Base-by-base conservation (phyloP, 2,888 invertebrate species). In the Drosophila kambysellisi region DNA sequence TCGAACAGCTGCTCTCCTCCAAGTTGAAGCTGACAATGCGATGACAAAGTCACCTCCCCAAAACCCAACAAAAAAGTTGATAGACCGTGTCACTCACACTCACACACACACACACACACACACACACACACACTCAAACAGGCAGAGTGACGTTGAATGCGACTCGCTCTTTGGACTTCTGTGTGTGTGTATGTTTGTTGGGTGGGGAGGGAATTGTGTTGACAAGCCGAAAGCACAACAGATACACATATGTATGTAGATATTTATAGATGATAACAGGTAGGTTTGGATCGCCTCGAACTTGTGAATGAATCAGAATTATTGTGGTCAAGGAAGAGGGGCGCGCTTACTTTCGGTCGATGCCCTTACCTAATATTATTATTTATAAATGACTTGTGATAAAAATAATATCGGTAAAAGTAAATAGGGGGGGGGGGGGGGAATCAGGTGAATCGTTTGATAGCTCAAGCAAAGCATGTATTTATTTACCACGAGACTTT, bases 1-100 rank as follows among this genome's bases (percentile, higher is more conserved):
- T 67, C 58, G 33, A 70, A 77, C 66, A 70, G 60, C 66, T 77
- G 77, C 65, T 76, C 61, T n/a, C 20, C 65, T 25, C 20, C 65
- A 46, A 37, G 37, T 4, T 35, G 35, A 35, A 35, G 35, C 35
- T 35, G 35, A 2, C 53, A 63, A 39, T 53, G 43, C 60, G 57
- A 59, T 50, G 39, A 70, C 54, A 63, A 61, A 60, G 39, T 11
- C 3, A 30, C 3, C n/a, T 20, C 33, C 9, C 30, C 3, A 20
- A 43, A 33, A 25, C 41, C 46, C 41, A 46, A 41, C 48, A 25
- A 25, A 43, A 20, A 46, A 46, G 46, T 4, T 46, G 46, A 15
- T 20, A 25, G 7, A 46, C 46, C 46, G 46, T 25, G 25, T 46
- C 46, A 15, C 46, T 46, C 25, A 46, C 25, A 46, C 46, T 4